Conservation (phyloP, 2,888 invertebrate species). For the Buathra laborator region DNA sequence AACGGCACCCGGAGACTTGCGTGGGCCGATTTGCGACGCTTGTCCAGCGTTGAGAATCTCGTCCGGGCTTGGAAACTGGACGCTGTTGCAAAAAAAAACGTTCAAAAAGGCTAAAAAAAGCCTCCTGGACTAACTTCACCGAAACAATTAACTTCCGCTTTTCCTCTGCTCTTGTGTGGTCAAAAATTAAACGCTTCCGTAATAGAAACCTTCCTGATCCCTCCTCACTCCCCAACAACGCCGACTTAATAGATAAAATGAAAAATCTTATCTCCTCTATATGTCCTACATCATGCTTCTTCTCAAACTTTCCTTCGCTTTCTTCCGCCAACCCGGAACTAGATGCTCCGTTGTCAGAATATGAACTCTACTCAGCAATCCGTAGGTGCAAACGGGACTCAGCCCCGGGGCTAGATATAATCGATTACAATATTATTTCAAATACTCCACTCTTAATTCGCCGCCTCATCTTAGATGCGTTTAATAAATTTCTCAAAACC, state of each 20-base stretch:
- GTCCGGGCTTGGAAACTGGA: neutral
- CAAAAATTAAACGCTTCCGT: neutral
- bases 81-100: slow-evolving; percentile 2
- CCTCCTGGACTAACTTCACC: slow-evolving; percentile 12
- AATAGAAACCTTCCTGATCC: neutral
- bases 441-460: no score
- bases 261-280: neutral
- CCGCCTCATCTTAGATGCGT: no score
- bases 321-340: neutral
- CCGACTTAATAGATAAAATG: neutral
- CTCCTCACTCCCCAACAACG: neutral
- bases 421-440: neutral
- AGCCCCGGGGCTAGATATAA: slow-evolving; percentile 30
- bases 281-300: neutral
- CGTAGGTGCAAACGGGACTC: no score
- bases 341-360: neutral
- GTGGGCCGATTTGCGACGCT: neutral
- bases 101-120: neutral
- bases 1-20: neutral
- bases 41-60: no score
- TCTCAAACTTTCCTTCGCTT: neutral
- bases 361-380: neutral
- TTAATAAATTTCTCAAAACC: no score
- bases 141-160: slow-evolving; percentile 1
- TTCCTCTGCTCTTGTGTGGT: neutral